These are phyloP conservation scores for Teleopsis dalmanni DNA, from an alignment of 1,140 invertebrate species.

Conservation along the genomic window DNA sequence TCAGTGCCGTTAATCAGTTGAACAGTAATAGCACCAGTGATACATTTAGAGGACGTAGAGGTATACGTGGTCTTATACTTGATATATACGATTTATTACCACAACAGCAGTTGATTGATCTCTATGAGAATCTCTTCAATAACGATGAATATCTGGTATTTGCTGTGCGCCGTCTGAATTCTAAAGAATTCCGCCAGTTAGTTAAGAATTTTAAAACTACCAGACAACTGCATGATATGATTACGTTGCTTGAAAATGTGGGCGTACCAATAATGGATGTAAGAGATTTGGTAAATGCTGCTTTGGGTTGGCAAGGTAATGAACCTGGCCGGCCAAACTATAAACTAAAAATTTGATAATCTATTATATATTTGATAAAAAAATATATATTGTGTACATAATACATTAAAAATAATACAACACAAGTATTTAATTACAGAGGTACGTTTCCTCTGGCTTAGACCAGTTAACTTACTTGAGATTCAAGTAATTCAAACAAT, in stretches of 20 bases:
- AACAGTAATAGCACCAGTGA: background rate
- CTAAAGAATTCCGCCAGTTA: background rate
- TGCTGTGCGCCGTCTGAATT: background rate
- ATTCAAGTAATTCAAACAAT: too few species aligned
- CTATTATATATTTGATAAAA: too few species aligned
- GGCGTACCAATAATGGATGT: slow-evolving; percentile 1
- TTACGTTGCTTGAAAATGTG: background rate
- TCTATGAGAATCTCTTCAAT: background rate
- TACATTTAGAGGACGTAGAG: background rate
- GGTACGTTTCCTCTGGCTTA: too few species aligned
- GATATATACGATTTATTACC: background rate
- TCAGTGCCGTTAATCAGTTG: background rate
- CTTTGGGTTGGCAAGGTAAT: slow-evolving; percentile 6
- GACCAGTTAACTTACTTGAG: too few species aligned
- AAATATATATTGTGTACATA: too few species aligned
- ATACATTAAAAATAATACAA: too few species aligned
- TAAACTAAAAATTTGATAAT: too few species aligned
- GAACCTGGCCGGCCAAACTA: background rate
- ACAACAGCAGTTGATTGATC: background rate
- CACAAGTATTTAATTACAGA: too few species aligned
- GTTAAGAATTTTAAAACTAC: background rate
- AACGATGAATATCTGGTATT: slow-evolving; percentile 2
- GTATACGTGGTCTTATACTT: slow-evolving; percentile 2
- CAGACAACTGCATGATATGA: too few species aligned
- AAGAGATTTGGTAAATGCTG: background rate